Conservation (phyloP, 2,888 invertebrate species). For the Volucella bombylans region DNA sequence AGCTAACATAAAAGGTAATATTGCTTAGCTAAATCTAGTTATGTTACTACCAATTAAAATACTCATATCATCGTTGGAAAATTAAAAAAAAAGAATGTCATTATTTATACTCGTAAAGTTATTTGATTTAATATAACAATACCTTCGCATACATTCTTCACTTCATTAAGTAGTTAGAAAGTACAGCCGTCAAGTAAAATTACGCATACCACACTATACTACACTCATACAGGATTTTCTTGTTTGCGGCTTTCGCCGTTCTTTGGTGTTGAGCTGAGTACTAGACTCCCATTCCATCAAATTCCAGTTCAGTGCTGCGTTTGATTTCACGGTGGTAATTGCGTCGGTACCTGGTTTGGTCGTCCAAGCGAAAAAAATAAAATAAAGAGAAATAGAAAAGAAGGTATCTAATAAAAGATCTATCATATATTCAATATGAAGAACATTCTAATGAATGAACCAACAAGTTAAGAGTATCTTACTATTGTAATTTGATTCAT, state of each 20-base stretch:
- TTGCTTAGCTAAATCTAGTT: no score
- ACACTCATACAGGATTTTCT: constrained; percentile 75
- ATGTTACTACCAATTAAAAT: no score
- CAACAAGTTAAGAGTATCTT: constrained; percentile 23
- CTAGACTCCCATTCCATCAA: constrained; percentile 64
- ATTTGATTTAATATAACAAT: constrained; percentile 21
- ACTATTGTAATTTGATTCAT: constrained; percentile 37
- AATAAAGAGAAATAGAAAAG: constrained; percentile 19
- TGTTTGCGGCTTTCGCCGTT: constrained; percentile 74
- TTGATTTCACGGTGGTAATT: constrained; percentile 66
- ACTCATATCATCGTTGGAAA: no score
- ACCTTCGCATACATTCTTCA: not conserved
- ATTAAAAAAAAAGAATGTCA: no score
- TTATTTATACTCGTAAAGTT: no score
- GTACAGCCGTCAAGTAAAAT: constrained; percentile 56
- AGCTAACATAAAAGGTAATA: no score
- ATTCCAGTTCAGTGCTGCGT: constrained; percentile 66
- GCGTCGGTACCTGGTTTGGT: constrained; percentile 45
- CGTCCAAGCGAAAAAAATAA: constrained; percentile 36
- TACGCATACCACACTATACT: constrained; percentile 56
- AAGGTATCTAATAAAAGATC: constrained; percentile 34
- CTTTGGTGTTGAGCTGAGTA: constrained; percentile 45
- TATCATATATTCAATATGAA: constrained; percentile 13
- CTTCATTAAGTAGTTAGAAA: constrained; percentile 10
- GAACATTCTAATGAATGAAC: constrained; percentile 68